Base-by-base conservation (phyloP, 1,140 invertebrate genomes). In the Heliothis virescens region DNA sequence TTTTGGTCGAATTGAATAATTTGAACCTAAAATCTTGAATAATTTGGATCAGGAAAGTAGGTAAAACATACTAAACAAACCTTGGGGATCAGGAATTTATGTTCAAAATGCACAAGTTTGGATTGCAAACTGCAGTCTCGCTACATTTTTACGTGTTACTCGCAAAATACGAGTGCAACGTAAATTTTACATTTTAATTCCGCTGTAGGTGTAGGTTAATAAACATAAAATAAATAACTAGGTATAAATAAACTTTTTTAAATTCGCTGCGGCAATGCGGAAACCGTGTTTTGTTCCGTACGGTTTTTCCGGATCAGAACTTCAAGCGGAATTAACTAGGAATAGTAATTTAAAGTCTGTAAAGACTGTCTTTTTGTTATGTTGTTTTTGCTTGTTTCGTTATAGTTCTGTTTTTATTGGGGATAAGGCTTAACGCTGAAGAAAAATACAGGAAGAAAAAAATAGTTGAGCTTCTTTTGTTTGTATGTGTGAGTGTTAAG, bases 121-220 rank as follows among this genome's bases (percentile, higher is more conserved):
- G 52, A 57, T 72, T 72, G 50, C 50, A 57, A 72, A 72, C 69
- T 72, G 69, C 26, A 34, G 7, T 34, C 12, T 29, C 21, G 26
- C 15, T 34, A 57, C 69, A 71, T 71, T 71, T 71, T 71, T 71
- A 71, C 50, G 47, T 53, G 67, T 53, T 52, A 67, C 67, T 29
- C 47, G 15, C 60, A 72, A 53, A 57, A 16, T 72, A 12, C 13
- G 52, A 57, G 65, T 69, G 18, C 18, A 16, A 50, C 18, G 18
- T 52, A 69, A 50, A 69, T 69, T 72, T 57, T 57, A 72, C 69
- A 72, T 72, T 57, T 55, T 72, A 72, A 72, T 72, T 53, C 29
- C 29, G 16, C 4, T 26, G 9, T 41, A 29, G 10, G 18, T 72
- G 52, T 53, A 4, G 1, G 12, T 53, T 26, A 69, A 69, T 69